A percentile compares a stretch with the other conserved stretches of the same genome.
Conservation (phyloP, 1,140 invertebrate genomes). For the Drepana arcuata region DNA sequence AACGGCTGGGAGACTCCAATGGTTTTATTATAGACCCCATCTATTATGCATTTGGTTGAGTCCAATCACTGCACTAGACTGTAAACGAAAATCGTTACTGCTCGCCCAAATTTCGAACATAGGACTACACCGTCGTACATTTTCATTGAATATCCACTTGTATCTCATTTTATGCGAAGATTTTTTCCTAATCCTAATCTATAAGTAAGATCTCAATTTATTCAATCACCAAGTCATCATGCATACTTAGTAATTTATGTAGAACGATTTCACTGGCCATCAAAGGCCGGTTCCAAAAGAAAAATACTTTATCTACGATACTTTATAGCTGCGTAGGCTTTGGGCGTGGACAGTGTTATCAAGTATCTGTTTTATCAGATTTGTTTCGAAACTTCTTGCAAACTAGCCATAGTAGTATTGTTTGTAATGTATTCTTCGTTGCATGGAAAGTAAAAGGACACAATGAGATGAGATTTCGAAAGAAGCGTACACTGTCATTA, state of each 20-base stretch:
- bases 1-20: constrained; percentile 37
- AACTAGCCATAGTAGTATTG: constrained; percentile 9
- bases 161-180: too few species aligned
- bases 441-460: too few species aligned
- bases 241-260: too few species aligned
- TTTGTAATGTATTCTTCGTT: constrained; percentile 11
- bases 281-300: background rate
- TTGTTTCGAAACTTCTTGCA: constrained; percentile 15
- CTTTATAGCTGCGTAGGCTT: constrained; percentile 8
- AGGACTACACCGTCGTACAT: too few species aligned
- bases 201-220: too few species aligned
- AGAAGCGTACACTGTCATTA: constrained; percentile 13
- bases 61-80: constrained; percentile 30
- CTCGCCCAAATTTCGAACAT: too few species aligned
- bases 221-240: too few species aligned
- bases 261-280: constrained; percentile 10
- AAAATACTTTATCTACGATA: too few species aligned
- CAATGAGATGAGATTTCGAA: constrained; percentile 7
- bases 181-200: too few species aligned
- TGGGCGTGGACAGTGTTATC: constrained; percentile 7
- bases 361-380: constrained; percentile 12
- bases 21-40: constrained; percentile 56
- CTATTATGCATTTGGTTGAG: constrained; percentile 51
- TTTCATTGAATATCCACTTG: too few species aligned
- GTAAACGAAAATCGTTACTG: constrained; percentile 59